phyloP scores from a whole-genome alignment of 2,888 invertebrate species.

The Polydrusus cervinus region DNA sequence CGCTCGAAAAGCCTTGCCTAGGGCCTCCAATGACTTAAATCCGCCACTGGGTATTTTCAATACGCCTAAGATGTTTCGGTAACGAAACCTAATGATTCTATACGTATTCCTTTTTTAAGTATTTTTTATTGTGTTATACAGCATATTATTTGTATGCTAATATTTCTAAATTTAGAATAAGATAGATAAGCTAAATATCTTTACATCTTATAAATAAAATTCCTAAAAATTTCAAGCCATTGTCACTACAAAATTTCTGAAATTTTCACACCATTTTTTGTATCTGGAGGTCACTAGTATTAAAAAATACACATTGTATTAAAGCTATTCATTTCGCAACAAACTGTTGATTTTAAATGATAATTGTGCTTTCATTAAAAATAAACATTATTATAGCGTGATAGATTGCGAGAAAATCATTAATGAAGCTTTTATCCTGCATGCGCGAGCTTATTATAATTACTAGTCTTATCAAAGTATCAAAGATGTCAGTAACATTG shows the following conservation, averaged over 20 bases:
- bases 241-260: not conserved
- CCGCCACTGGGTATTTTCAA: too few relatives aligned
- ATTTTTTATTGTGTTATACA: too few relatives aligned
- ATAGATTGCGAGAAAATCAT: not conserved
- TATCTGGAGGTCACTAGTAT: not conserved
- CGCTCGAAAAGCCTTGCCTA: too few relatives aligned
- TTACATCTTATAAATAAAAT: not conserved
- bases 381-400: not conserved
- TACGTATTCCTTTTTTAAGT: too few relatives aligned
- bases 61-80: too few relatives aligned
- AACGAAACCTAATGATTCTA: too few relatives aligned
- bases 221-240: not conserved
- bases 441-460: not conserved
- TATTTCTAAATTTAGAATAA: too few relatives aligned
- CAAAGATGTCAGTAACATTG: not conserved
- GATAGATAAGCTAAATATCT: not conserved
- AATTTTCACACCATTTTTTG: constrained; percentile 2
- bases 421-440: not conserved
- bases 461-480: not conserved
- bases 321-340: not conserved
- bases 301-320: not conserved
- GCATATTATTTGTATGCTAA: too few relatives aligned
- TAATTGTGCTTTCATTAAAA: not conserved
- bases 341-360: not conserved
- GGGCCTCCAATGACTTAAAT: too few relatives aligned